Evolutionary conservation across 1,140 invertebrate species (phyloP).

Genomic region (Psilanteris sp.): DNA sequence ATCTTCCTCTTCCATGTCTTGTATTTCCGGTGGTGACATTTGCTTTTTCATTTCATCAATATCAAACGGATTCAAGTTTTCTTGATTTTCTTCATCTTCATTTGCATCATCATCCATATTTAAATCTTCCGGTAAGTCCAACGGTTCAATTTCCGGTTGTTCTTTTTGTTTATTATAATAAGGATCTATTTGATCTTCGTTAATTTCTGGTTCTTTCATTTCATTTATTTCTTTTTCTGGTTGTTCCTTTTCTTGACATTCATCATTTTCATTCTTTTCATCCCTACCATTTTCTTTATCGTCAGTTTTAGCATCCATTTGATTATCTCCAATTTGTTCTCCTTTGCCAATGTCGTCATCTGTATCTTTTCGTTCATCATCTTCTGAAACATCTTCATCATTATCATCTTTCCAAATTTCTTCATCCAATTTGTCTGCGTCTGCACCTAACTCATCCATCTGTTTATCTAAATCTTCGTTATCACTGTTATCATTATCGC

Average conservation of each 20-base stretch:
- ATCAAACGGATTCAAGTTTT: constrained; percentile 87
- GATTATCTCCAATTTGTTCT: constrained; percentile 83
- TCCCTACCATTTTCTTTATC: constrained; percentile 78
- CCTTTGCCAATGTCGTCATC: constrained; percentile 82
- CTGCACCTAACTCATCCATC: constrained; percentile 95
- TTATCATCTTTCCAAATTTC: constrained; percentile 95
- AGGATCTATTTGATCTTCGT: constrained; percentile 92
- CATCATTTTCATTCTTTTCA: constrained; percentile 60
- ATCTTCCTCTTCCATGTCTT: constrained; percentile 52
- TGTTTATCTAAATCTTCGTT: constrained; percentile 92
- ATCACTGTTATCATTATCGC: constrained; percentile 78
- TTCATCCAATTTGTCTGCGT: constrained; percentile 88
- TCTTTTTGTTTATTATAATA: constrained; percentile 89
- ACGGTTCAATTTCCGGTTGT: constrained; percentile 88
- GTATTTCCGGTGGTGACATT: constrained; percentile 63
- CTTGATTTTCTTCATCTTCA: constrained; percentile 81
- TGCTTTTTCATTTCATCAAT: constrained; percentile 87
- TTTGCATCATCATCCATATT: constrained; percentile 89
- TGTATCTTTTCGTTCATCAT: constrained; percentile 83
- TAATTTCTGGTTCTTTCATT: constrained; percentile 87
- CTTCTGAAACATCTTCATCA: constrained; percentile 81
- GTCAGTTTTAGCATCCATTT: constrained; percentile 83
- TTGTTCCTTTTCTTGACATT: constrained; percentile 73
- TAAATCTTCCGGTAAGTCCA: constrained; percentile 93
- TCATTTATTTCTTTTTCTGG: constrained; percentile 85